Percentiles rank a stretch among this genome's conserved stretches.
These are phyloP conservation scores for Camponotus fellah DNA, from an alignment of 2,888 invertebrate genomes.

Conservation along the genomic window DNA sequence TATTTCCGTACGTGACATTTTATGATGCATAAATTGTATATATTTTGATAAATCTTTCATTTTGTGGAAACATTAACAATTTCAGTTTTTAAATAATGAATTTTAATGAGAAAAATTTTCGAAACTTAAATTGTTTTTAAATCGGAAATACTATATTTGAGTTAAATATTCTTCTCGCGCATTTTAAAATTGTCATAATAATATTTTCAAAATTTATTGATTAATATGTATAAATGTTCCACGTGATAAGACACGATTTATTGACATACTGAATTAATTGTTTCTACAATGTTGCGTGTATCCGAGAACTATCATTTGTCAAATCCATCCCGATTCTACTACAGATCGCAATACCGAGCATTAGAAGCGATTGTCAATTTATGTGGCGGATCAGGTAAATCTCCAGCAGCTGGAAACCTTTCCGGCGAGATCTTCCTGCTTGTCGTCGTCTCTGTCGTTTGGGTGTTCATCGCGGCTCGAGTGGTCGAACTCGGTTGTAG, in stretches of 20 bases:
- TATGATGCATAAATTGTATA: slow-evolving; percentile 3
- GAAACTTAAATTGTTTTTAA: neutral
- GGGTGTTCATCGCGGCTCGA: slow-evolving; percentile 56
- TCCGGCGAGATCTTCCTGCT: slow-evolving; percentile 18
- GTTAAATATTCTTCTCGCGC: neutral
- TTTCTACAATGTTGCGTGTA: slow-evolving; percentile 20
- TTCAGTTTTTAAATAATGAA: slow-evolving; percentile 10
- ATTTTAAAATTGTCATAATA: neutral
- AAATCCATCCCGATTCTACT: slow-evolving; percentile 31
- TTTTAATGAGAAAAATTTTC: neutral
- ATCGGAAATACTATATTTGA: neutral
- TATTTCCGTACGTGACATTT: neutral
- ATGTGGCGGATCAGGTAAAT: slow-evolving; percentile 44
- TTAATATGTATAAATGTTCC: slow-evolving; percentile 13
- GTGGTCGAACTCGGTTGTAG: slow-evolving; percentile 65
- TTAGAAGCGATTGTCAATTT: slow-evolving; percentile 45
- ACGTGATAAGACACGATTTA: slow-evolving; percentile 16
- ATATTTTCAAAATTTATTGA: neutral
- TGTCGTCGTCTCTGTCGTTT: slow-evolving; percentile 6
- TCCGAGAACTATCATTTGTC: slow-evolving; percentile 33
- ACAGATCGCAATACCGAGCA: slow-evolving; percentile 7
- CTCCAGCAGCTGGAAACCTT: slow-evolving; percentile 43
- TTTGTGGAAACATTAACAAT: neutral
- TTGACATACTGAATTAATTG: slow-evolving; percentile 31
- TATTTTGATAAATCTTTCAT: neutral